Evolutionary conservation across 2,797 vertebrate genomes (phyloP), one percentile per base, ranked within the genome.

Genomic region (Rhodeus uyekii): DNA sequence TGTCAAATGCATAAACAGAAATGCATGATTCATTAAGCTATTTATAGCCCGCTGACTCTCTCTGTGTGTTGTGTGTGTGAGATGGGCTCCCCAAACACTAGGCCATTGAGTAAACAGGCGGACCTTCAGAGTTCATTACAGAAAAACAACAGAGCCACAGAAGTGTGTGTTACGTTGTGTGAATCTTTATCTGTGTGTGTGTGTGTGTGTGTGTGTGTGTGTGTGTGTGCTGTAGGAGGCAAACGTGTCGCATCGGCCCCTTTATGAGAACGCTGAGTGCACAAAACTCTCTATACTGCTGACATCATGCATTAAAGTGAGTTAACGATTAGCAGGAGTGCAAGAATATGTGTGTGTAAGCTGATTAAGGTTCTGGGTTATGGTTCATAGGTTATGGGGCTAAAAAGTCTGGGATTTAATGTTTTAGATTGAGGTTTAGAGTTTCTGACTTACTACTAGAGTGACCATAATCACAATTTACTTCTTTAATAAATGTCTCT

Each of bases 141-240:
- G 44, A 83, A 64, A n/a, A 83, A 65, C 67, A 83, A 78, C 46
- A 83, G 50, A 38, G 42, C 22, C 55, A 44, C 55, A 82, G 4
- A 34, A 65, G 19, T 32, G 48, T 75, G 69, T 82, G 60, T 36
- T 16, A 32, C 12, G 39, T 27, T 44, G 27, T 36, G 34, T 68
- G 42, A n/a, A 24, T 53, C 19, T 58, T 27, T 58, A n/a, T 73
- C 22, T 32, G 55, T 61, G 36, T 44, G 64, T 39, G 29, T 65
- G 75, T 48, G 68, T 64, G 58, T 65, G 58, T n/a, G n/a, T n/a
- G 12, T 73, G 32, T 32, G 55, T 61, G 36, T 44, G 64, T 39
- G 29, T 65, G 75, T 48, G 68, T 64, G 58, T 65, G 58, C 34
- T 72, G 68, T 50, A 42, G n/a, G n/a, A 81, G 24, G 14, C 14